Conservation (phyloP, 1,140 invertebrate species). For the Drosophila fuyamai region DNA sequence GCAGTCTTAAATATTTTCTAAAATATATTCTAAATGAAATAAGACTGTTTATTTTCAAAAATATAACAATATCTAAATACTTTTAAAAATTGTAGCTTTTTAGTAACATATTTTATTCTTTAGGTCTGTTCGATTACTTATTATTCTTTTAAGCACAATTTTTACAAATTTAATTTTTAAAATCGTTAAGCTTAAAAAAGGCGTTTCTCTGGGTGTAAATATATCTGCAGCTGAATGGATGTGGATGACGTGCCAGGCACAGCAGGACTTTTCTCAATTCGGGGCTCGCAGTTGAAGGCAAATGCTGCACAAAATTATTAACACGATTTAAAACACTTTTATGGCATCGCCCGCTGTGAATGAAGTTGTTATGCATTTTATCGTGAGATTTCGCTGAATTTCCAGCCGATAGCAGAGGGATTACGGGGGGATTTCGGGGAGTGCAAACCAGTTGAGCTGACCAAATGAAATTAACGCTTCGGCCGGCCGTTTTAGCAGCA, state of each 20-base stretch:
- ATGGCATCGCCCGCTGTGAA: slow-evolving; percentile 83
- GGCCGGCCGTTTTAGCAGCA: slow-evolving; percentile 74
- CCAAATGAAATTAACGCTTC: slow-evolving; percentile 76
- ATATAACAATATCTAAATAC: no score
- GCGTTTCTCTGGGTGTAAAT: slow-evolving; percentile 23
- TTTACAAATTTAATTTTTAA: neutral
- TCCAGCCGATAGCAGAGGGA: slow-evolving; percentile 19
- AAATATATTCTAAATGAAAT: no score
- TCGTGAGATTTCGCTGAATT: slow-evolving; percentile 78
- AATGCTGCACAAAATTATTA: slow-evolving; percentile 83
- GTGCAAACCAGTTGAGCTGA: slow-evolving; percentile 51
- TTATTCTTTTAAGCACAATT: no score
- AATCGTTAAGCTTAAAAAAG: neutral
- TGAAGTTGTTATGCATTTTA: slow-evolving; percentile 84
- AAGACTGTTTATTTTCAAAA: no score
- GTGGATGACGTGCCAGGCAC: slow-evolving; percentile 73
- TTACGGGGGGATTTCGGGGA: slow-evolving; percentile 11
- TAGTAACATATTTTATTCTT: no score
- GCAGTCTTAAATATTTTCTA: no score
- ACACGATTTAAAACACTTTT: slow-evolving; percentile 84
- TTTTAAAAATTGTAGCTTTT: no score
- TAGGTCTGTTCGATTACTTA: no score
- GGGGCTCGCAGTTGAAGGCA: slow-evolving; percentile 56
- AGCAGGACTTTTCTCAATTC: slow-evolving; percentile 79
- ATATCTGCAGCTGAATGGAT: slow-evolving; percentile 29